phyloP scores from a whole-genome alignment of 1,140 invertebrate species.

The Apis cerana region DNA sequence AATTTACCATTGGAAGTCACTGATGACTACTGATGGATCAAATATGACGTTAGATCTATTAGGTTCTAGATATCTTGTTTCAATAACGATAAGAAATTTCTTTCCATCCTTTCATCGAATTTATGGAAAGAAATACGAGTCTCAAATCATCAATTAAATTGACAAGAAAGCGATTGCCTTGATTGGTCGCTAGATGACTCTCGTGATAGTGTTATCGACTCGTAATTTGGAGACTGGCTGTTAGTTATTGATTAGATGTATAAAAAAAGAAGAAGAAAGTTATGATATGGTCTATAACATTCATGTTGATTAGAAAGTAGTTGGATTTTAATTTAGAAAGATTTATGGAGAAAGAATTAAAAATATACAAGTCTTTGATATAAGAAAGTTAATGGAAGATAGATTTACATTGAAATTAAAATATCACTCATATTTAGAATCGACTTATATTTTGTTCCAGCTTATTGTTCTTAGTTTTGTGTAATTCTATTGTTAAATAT shows the following conservation, averaged over 20 bases:
- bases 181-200: slow-evolving; percentile 11
- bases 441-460: no score
- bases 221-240: not conserved
- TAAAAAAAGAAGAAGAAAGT: not conserved
- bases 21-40: not conserved
- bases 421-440: no score
- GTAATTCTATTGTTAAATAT: no score
- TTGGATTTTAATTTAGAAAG: no score
- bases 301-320: no score
- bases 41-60: not conserved
- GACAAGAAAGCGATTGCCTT: slow-evolving; percentile 25
- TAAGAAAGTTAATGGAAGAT: no score
- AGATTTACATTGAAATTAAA: no score
- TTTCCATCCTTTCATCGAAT: slow-evolving; percentile 16
- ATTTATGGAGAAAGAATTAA: no score
- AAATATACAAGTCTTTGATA: no score
- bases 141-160: not conserved
- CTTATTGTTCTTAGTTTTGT: no score
- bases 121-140: not conserved
- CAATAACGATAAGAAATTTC: not conserved
- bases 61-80: slow-evolving; percentile 25
- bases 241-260: not conserved
- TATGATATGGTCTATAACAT: no score
- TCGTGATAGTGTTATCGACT: not conserved
- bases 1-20: slow-evolving; percentile 6